Conservation (phyloP, 2,797 vertebrate species). For the Leptoclinus maculatus region DNA sequence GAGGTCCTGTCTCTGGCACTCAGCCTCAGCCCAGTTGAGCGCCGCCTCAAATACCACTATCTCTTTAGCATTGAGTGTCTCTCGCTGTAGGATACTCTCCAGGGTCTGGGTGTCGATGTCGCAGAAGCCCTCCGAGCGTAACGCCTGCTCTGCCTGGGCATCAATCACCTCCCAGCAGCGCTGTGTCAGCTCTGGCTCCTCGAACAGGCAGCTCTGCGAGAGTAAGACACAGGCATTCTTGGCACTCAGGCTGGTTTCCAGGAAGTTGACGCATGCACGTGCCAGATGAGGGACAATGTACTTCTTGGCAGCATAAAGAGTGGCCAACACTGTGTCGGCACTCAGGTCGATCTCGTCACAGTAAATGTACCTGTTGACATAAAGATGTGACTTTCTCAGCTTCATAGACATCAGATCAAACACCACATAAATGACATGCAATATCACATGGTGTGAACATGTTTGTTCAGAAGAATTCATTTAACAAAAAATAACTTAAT, state of each 20-base stretch:
- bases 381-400: slow-evolving; percentile 39
- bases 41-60: slow-evolving; percentile 97
- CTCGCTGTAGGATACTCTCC: slow-evolving; percentile 95
- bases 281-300: slow-evolving; percentile 99
- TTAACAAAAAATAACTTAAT: not conserved
- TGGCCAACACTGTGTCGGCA: slow-evolving; percentile 96
- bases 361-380: slow-evolving; percentile 92
- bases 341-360: slow-evolving; percentile 98
- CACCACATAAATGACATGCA: not conserved
- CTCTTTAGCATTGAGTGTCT: slow-evolving; percentile 99
- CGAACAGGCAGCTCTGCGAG: slow-evolving; percentile 98
- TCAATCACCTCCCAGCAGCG: slow-evolving; percentile 99
- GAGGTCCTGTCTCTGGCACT: slow-evolving; percentile 94
- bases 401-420: slow-evolving; percentile 11
- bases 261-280: slow-evolving; percentile 96
- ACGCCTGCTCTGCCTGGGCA: slow-evolving; percentile 95
- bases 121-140: slow-evolving; percentile 97
- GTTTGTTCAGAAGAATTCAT: not conserved
- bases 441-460: not conserved
- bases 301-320: slow-evolving; percentile 97
- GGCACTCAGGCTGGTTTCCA: slow-evolving; percentile 96
- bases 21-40: slow-evolving; percentile 96
- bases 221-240: slow-evolving; percentile 97
- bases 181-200: slow-evolving; percentile 98
- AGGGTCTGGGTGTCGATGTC: slow-evolving; percentile 97